Percentiles rank a stretch among this genome's conserved stretches.
phyloP scores from a whole-genome alignment of 2,888 invertebrate genomes.

The Tetropium fuscum region DNA sequence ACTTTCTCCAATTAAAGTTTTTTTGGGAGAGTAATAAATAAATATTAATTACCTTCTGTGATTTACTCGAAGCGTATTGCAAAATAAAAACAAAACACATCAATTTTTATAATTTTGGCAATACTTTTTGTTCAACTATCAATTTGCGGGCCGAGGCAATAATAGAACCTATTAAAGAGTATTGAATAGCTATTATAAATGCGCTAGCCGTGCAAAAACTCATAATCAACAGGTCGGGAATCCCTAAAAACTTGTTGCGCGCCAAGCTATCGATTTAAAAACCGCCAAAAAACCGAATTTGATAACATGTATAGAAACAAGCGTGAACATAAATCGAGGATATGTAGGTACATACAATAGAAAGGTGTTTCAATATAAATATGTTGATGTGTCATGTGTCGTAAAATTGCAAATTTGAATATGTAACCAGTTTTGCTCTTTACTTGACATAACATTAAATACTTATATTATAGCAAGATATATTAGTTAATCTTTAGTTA shows the following conservation, averaged over 20 bases:
- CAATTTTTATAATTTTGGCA: neutral
- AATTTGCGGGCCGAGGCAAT: neutral
- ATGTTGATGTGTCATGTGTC: too few species aligned
- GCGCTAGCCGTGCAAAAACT: conserved; percentile 5
- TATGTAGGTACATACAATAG: too few species aligned
- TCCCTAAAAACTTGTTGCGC: conserved; percentile 23
- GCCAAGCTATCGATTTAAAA: neutral
- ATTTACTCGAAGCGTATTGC: neutral
- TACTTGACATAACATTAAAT: too few species aligned
- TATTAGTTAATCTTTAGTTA: too few species aligned
- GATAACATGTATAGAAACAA: conserved; percentile 14
- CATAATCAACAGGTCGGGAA: conserved; percentile 18
- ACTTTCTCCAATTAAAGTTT: conserved; percentile 22
- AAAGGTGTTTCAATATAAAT: too few species aligned
- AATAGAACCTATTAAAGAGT: neutral
- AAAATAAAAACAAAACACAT: conserved; percentile 4
- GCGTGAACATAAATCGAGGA: conserved; percentile 4
- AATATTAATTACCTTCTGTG: conserved; percentile 6
- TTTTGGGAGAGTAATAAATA: conserved; percentile 1
- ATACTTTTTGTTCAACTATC: neutral
- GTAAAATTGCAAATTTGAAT: too few species aligned
- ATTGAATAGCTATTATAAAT: conserved; percentile 9
- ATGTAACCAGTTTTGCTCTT: too few species aligned
- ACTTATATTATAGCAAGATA: too few species aligned
- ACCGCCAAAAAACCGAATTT: conserved; percentile 3